These are phyloP conservation scores for Fratercula arctica DNA, from an alignment of 2,797 vertebrate species.

Conservation along the genomic window DNA sequence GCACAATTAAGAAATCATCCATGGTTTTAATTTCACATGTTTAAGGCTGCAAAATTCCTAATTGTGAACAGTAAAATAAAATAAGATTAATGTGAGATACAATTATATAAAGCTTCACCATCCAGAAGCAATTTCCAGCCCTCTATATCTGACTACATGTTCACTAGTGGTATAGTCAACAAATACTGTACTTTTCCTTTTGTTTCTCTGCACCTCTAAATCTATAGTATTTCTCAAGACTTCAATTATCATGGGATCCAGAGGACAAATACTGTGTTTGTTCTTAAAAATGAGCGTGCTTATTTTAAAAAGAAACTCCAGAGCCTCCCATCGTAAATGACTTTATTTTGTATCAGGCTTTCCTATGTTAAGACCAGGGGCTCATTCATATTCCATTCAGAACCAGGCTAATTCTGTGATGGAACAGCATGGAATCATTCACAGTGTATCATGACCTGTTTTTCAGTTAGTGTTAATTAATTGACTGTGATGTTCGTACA, in stretches of 20 bases:
- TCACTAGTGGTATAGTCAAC: background rate
- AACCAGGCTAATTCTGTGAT: background rate
- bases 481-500: background rate
- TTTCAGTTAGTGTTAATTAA: background rate
- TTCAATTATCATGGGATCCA: background rate
- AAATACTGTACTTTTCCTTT: slow-evolving; percentile 3
- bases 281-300: background rate
- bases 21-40: slow-evolving; percentile 61
- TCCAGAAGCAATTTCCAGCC: background rate
- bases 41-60: slow-evolving; percentile 51
- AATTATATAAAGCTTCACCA: background rate
- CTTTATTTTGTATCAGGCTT: background rate
- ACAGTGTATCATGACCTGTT: background rate
- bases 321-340: background rate
- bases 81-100: slow-evolving; percentile 33
- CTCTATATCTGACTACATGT: background rate
- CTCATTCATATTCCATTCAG: background rate
- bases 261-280: background rate
- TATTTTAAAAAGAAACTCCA: background rate
- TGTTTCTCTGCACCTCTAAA: background rate
- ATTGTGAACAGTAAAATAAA: slow-evolving; percentile 59
- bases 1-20: slow-evolving; percentile 71
- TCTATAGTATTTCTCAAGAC: background rate
- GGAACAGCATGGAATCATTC: background rate
- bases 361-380: background rate